phyloP scores from a whole-genome alignment of 1,140 invertebrate species.

The Adelges cooleyi region DNA sequence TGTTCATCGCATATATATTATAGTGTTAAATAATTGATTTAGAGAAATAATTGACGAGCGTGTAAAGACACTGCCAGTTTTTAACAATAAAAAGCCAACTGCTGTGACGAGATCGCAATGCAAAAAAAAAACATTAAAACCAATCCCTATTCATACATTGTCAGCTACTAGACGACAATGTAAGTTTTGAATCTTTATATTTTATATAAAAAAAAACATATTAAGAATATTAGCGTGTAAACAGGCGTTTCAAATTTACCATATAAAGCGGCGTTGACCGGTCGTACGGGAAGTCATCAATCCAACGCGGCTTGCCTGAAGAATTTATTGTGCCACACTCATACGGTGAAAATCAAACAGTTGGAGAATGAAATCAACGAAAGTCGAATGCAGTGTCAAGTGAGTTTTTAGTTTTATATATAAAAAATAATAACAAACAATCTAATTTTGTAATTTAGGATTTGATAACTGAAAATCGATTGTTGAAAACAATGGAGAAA shows the following conservation, averaged over 20 bases:
- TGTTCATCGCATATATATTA: no score
- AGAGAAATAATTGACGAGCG: neutral
- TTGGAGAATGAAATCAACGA: neutral
- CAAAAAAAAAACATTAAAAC: slow-evolving; percentile 9
- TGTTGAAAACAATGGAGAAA: slow-evolving; percentile 58
- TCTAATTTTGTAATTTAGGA: slow-evolving; percentile 41
- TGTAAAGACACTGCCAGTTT: neutral
- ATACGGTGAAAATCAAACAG: neutral
- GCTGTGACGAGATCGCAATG: neutral
- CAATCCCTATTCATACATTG: neutral
- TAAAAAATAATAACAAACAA: neutral
- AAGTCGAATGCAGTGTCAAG: neutral
- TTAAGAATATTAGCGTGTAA: no score
- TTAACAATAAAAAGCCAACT: neutral
- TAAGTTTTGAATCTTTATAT: neutral
- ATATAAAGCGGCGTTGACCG: neutral
- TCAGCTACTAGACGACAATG: slow-evolving; percentile 9
- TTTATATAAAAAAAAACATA: no score
- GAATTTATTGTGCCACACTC: neutral
- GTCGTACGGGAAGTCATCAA: neutral
- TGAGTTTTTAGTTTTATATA: neutral
- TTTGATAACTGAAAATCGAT: slow-evolving; percentile 58
- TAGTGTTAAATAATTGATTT: no score
- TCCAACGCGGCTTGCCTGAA: neutral
- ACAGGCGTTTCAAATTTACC: neutral